Evolutionary conservation across 2,888 invertebrate genomes (phyloP).

Genomic region (Platycnemis pennipes): DNA sequence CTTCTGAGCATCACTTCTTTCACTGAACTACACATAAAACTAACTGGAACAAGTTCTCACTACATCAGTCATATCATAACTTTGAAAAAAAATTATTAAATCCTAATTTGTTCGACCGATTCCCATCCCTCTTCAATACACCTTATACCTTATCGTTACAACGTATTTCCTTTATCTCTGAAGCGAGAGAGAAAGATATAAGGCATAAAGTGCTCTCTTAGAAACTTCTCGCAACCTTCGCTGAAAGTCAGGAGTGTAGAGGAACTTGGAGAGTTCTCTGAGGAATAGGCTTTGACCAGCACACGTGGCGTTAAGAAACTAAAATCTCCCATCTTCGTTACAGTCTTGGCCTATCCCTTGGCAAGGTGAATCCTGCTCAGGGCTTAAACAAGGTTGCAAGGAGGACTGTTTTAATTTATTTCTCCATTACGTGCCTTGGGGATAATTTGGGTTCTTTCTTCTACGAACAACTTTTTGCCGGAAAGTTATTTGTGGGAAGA

Average conservation of each 20-base stretch:
- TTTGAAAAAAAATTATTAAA: too few relatives aligned
- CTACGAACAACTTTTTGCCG: too few relatives aligned
- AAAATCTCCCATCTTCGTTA: background rate
- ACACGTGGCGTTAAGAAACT: background rate
- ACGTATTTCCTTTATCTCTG: background rate
- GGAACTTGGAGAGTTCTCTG: background rate
- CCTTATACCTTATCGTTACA: too few relatives aligned
- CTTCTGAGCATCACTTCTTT: too few relatives aligned
- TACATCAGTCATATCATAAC: too few relatives aligned
- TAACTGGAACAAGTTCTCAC: too few relatives aligned
- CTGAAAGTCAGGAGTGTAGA: background rate
- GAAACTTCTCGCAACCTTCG: background rate
- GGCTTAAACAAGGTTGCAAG: background rate
- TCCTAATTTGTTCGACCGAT: too few relatives aligned
- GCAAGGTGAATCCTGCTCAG: background rate
- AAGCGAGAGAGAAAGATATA: background rate
- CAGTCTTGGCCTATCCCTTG: background rate
- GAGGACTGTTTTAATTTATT: background rate
- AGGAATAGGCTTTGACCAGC: background rate
- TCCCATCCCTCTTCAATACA: too few relatives aligned
- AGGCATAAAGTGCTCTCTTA: background rate
- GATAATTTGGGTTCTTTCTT: too few relatives aligned
- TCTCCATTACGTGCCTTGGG: background rate
- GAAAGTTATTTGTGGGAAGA: too few relatives aligned
- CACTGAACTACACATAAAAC: too few relatives aligned